phyloP scores from a whole-genome alignment of 2,797 vertebrate species.

The Intellagama lesueurii region DNA sequence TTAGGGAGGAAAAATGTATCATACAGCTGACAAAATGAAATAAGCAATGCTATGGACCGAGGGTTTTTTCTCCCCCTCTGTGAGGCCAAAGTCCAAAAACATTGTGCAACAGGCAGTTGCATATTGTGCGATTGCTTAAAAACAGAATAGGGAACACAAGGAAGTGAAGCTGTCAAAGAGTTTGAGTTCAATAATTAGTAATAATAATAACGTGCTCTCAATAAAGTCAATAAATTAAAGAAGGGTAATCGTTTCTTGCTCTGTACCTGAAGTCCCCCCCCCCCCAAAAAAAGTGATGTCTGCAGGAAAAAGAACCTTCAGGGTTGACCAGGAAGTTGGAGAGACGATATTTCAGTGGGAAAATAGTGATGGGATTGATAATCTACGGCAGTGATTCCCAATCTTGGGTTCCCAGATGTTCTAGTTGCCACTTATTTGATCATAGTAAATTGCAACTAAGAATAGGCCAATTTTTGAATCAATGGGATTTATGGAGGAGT shows the following conservation, averaged over 20 bases:
- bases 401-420: too few relatives aligned
- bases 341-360: neutral
- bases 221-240: neutral
- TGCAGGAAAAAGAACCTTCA: neutral
- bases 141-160: conserved; percentile 36
- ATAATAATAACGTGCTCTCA: neutral
- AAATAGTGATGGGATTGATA: neutral
- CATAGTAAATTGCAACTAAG: too few relatives aligned
- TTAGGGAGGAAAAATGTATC: conserved; percentile 61
- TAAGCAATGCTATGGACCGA: conserved; percentile 49
- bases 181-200: neutral
- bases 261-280: neutral
- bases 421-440: too few relatives aligned
- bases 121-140: conserved; percentile 43
- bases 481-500: too few relatives aligned
- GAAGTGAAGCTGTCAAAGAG: conserved; percentile 38
- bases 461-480: too few relatives aligned
- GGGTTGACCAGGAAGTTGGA: neutral
- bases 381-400: too few relatives aligned
- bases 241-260: neutral
- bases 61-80: conserved; percentile 38
- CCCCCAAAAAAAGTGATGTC: neutral
- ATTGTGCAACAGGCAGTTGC: conserved; percentile 50
- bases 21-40: conserved; percentile 55
- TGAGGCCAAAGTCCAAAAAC: conserved; percentile 65